These are phyloP conservation scores for Aix galericulata DNA, from an alignment of 2,113 vertebrate genomes.

Conservation along the genomic window DNA sequence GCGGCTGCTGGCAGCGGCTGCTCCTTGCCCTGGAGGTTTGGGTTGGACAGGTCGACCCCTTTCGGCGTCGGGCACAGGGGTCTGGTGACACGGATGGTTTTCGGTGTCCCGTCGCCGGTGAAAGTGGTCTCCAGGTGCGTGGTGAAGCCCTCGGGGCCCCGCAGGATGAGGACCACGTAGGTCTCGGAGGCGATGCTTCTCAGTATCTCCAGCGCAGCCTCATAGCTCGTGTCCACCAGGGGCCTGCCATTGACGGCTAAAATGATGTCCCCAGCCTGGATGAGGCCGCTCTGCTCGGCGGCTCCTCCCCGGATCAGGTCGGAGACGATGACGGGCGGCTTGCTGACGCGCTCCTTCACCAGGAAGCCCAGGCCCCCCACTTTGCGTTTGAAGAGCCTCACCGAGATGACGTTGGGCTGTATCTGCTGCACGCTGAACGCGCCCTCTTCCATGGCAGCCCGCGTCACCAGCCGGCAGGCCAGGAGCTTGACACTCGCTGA, in stretches of 20 bases:
- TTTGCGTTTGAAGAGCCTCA: conserved; percentile 94
- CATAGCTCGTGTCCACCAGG: conserved; percentile 92
- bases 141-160: conserved; percentile 95
- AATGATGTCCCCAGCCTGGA: conserved; percentile 96
- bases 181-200: conserved; percentile 90
- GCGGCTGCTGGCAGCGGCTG: conserved; percentile 72
- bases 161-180: conserved; percentile 93
- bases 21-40: conserved; percentile 78
- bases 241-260: conserved; percentile 94
- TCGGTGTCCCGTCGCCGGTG: conserved; percentile 87
- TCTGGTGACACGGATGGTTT: conserved; percentile 90
- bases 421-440: conserved; percentile 92
- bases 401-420: conserved; percentile 97
- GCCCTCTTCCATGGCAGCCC: conserved; percentile 87
- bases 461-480: background rate
- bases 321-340: conserved; percentile 92
- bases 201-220: conserved; percentile 89
- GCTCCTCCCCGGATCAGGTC: conserved; percentile 94
- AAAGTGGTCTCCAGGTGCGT: conserved; percentile 97
- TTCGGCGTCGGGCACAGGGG: conserved; percentile 78
- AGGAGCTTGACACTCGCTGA: background rate
- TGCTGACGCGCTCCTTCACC: conserved; percentile 94
- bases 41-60: conserved; percentile 80
- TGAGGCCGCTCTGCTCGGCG: conserved; percentile 93
- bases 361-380: conserved; percentile 95